These are phyloP conservation scores for Rhaphigaster nebulosa DNA, from an alignment of 2,888 invertebrate species.

Conservation along the genomic window DNA sequence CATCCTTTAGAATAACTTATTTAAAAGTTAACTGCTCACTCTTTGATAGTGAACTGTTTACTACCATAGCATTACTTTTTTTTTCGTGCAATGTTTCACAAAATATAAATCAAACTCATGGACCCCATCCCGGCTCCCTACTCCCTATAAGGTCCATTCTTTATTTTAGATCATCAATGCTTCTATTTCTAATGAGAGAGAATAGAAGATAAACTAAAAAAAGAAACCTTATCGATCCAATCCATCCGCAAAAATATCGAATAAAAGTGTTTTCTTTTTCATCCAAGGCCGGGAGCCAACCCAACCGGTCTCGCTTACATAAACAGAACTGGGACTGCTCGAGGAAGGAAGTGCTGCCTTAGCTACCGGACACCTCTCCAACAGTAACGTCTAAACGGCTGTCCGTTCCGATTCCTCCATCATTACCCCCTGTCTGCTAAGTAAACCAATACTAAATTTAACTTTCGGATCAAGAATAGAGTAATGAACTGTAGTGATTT, in stretches of 20 bases:
- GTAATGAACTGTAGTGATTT: background rate
- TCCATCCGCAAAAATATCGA: constrained; percentile 56
- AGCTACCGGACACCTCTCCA: background rate
- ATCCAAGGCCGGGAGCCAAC: constrained; percentile 47
- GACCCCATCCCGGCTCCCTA: background rate
- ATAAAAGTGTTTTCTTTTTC: constrained; percentile 48
- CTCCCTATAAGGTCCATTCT: background rate
- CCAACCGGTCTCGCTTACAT: constrained; percentile 56
- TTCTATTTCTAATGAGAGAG: background rate
- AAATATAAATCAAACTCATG: too few species aligned
- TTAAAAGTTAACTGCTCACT: too few species aligned
- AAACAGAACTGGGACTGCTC: constrained; percentile 48
- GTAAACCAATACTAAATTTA: background rate
- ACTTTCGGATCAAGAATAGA: background rate
- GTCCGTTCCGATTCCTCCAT: background rate
- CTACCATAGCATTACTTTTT: too few species aligned
- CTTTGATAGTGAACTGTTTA: too few species aligned
- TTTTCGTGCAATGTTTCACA: too few species aligned
- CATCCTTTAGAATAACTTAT: too few species aligned
- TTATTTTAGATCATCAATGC: background rate
- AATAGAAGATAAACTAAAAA: background rate
- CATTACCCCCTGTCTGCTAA: background rate
- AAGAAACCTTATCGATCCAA: constrained; percentile 33
- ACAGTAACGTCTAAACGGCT: background rate
- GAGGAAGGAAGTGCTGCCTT: background rate